Conservation (phyloP, 2,113 vertebrate species). For the Protomyctophum bolini region DNA sequence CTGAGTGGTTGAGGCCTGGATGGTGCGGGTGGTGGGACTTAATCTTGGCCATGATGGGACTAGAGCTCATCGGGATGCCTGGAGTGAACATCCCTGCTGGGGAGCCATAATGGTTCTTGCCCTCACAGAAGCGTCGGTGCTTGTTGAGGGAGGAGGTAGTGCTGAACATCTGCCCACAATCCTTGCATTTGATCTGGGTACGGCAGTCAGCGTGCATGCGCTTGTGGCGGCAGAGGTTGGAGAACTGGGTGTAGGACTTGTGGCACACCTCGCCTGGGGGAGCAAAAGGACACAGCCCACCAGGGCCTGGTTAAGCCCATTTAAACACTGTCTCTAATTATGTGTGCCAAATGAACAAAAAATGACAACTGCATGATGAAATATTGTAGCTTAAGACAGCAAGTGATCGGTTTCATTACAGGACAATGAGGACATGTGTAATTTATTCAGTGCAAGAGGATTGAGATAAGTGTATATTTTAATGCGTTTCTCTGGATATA, state of each 20-base stretch:
- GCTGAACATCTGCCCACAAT: slow-evolving; percentile 99
- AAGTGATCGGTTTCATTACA: neutral
- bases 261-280: slow-evolving; percentile 99
- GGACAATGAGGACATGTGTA: neutral
- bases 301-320: slow-evolving; percentile 84
- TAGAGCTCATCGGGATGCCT: slow-evolving; percentile 90
- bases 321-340: slow-evolving; percentile 81
- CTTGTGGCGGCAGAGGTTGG: slow-evolving; percentile 99
- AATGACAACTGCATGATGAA: slow-evolving; percentile 24
- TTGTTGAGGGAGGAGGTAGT: slow-evolving; percentile 99
- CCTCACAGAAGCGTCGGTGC: slow-evolving; percentile 98
- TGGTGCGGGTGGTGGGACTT: slow-evolving; percentile 83
- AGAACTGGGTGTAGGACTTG: slow-evolving; percentile 99
- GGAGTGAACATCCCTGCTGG: slow-evolving; percentile 88
- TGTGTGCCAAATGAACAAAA: slow-evolving; percentile 68
- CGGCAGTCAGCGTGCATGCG: slow-evolving; percentile 99
- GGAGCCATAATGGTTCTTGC: slow-evolving; percentile 94
- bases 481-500: slow-evolving; percentile 3
- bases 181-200: slow-evolving; percentile 99
- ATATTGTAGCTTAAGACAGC: neutral
- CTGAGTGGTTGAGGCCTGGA: slow-evolving; percentile 85
- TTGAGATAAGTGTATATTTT: neutral
- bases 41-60: slow-evolving; percentile 91
- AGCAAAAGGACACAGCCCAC: slow-evolving; percentile 74
- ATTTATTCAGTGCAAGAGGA: neutral